Evolutionary conservation across 2,797 vertebrate species (phyloP).

Genomic region (Melanotaenia parkinsoni): DNA sequence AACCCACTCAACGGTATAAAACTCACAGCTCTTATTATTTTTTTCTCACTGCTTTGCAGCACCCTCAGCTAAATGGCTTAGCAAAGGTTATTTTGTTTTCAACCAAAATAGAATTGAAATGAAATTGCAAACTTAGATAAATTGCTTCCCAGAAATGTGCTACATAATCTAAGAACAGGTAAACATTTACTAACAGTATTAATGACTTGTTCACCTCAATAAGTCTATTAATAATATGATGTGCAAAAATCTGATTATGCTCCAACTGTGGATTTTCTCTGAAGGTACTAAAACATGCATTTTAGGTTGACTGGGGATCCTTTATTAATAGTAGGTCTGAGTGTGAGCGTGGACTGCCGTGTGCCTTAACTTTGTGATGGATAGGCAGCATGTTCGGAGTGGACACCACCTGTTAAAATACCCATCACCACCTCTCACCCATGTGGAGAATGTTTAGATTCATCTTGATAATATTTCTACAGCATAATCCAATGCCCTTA

Average conservation of each 20-base stretch:
- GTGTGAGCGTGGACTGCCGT: no score
- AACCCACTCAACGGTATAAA: constrained; percentile 15
- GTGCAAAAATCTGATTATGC: not conserved
- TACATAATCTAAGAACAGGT: no score
- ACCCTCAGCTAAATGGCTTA: no score
- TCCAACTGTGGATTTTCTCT: no score
- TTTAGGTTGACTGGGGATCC: no score
- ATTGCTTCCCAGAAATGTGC: not conserved
- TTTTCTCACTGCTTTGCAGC: not conserved
- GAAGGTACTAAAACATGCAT: no score
- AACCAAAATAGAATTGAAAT: not conserved
- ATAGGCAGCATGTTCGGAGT: not conserved
- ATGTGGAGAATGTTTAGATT: not conserved
- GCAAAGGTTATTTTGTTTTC: not conserved
- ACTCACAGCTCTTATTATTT: constrained; percentile 1
- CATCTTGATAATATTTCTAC: not conserved
- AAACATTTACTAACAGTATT: not conserved
- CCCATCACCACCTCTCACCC: not conserved
- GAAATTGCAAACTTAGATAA: not conserved
- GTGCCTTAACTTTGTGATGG: no score
- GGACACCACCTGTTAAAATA: not conserved
- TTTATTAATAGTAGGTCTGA: no score
- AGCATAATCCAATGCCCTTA: not conserved
- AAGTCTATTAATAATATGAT: not conserved
- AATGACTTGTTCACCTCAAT: not conserved